Evolutionary conservation across 2,888 invertebrate species (phyloP).

Genomic region (Cataglyphis altisquamis): DNA sequence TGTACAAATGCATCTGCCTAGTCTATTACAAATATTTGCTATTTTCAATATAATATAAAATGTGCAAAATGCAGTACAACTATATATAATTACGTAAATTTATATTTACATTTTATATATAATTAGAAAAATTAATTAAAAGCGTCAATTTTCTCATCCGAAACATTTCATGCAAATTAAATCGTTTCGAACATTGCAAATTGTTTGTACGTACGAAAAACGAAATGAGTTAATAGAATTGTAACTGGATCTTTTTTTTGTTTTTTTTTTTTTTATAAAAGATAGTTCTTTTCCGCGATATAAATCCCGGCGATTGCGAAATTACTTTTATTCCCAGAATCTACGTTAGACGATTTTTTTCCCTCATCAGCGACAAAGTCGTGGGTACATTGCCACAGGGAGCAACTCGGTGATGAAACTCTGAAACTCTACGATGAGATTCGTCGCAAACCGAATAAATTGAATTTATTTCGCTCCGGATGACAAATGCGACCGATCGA

Average conservation of each 20-base stretch:
- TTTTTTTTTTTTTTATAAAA: neutral
- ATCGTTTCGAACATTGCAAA: neutral
- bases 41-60: neutral
- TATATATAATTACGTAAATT: neutral
- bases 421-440: neutral
- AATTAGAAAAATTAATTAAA: neutral
- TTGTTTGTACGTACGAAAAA: neutral
- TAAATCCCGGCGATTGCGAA: constrained; percentile 30
- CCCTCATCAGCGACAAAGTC: constrained; percentile 42
- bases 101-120: neutral
- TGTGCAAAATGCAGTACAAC: too few relatives aligned
- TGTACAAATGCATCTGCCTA: neutral
- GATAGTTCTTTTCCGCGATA: neutral
- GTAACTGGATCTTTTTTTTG: neutral
- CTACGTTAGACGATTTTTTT: constrained; percentile 26
- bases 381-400: neutral
- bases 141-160: neutral
- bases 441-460: constrained; percentile 19
- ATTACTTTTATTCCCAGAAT: constrained; percentile 40
- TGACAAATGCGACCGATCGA: constrained; percentile 15
- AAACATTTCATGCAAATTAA: constrained; percentile 14
- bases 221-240: neutral
- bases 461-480: constrained; percentile 15
- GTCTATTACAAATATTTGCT: too few relatives aligned
- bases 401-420: constrained; percentile 15